Percentiles rank a stretch among this genome's conserved stretches.
Evolutionary conservation across 2,797 vertebrate genomes (phyloP).

Genomic region (Manis pentadactyla): DNA sequence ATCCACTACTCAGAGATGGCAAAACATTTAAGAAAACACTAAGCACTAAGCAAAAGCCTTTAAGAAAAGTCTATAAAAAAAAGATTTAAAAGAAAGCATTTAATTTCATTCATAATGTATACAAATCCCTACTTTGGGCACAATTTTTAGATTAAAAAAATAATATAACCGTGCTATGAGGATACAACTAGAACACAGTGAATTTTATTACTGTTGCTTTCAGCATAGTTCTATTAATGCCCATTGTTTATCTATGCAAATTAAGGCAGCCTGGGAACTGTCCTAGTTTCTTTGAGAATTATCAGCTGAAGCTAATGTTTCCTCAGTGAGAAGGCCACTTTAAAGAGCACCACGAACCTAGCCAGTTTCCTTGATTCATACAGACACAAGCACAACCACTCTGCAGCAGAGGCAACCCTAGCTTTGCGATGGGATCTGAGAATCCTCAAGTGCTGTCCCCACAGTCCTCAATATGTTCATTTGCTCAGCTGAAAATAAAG

Average conservation of each 20-base stretch:
- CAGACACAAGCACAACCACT: neutral
- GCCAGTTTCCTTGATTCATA: neutral
- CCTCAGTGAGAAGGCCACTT: slow-evolving; percentile 50
- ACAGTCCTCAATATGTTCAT: neutral
- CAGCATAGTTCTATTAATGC: slow-evolving; percentile 54
- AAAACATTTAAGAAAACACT: neutral
- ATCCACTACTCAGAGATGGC: neutral
- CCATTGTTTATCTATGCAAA: slow-evolving; percentile 57
- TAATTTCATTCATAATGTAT: slow-evolving; percentile 7
- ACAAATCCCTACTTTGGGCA: neutral
- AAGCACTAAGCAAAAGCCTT: slow-evolving; percentile 1
- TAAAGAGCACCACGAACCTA: neutral
- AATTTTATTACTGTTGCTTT: slow-evolving; percentile 35
- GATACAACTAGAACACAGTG: slow-evolving; percentile 56
- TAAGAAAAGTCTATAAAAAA: no score
- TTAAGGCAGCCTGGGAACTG: slow-evolving; percentile 71
- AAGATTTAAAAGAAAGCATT: slow-evolving; percentile 20
- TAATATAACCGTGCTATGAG: slow-evolving; percentile 36
- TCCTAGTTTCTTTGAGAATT: slow-evolving; percentile 75
- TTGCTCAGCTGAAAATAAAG: neutral
- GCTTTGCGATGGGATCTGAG: neutral
- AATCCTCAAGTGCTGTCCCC: neutral
- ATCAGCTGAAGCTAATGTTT: slow-evolving; percentile 68
- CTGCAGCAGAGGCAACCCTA: neutral
- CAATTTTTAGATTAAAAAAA: slow-evolving; percentile 26